Evolutionary conservation across 2,113 vertebrate genomes (phyloP), one percentile per base, ranked within the genome.

Genomic region (Cebus imitator): DNA sequence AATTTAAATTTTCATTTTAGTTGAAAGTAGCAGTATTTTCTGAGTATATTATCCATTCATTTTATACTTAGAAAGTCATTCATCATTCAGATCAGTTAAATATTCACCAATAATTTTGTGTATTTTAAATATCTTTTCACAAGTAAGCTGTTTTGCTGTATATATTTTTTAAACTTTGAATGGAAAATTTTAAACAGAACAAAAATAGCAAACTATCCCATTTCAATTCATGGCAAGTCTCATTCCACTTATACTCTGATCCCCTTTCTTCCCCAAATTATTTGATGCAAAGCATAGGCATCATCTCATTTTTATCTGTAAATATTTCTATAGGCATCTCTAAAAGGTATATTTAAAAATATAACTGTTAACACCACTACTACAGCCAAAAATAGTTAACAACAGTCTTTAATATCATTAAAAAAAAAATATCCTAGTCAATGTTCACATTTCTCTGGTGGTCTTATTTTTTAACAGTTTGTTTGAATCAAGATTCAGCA

Each of bases 1-100:
- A n/a, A 18, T 61, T 72, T 97, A 80, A 75, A 55, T 73, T 84
- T 90, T 72, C 75, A 92, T 75, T 89, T 45, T 78, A 64, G 61
- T 23, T 81, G 45, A 88, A 94, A 96, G 55, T 70, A 85, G 52
- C 37, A 52, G 35, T 68, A 25, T 89, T 92, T 83, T 87, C 25
- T 80, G 75, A 55, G 13, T 48, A 32, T 92, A 79, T 45, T 66
- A 43, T 66, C 57, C 13, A 37, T 64, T 87, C 86, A 68, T 80
- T 86, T 57, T 73, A 81, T 75, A 40, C 9, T 48, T 83, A 85
- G 35, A 88, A 88, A 84, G 40, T 52, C 2, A 75, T 45, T 84
- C 37, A 88, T 40, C 32, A 82, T 30, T 89, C 18, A 52, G 12
- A 89, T 84, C 45, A 81, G 18, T 75, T 68, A 92, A 76, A 75